Base-by-base conservation (phyloP, 1,140 invertebrate genomes). In the Ceratina calcarata region DNA sequence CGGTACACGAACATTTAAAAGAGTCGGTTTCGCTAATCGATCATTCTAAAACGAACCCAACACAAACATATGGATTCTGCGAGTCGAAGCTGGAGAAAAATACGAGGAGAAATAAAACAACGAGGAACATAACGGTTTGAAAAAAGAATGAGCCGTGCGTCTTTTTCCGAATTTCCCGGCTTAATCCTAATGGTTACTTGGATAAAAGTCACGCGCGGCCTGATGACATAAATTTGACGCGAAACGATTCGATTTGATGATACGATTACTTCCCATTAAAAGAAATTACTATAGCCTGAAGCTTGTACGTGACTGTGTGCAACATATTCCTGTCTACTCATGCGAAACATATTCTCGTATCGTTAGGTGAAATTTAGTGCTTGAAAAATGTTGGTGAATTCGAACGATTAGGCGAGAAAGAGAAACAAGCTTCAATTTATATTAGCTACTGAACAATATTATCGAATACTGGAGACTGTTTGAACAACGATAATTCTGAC, bases 181-280 rank as follows among this genome's bases (percentile, higher is more conserved):
- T 78, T 85, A 83, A 85, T 80, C 67, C 78, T 81, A 85, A 70
- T 16, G 77, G 82, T 85, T 84, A 84, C 62, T 58, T 76, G 58
- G 73, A 53, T 84, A 81, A 78, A 85, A 85, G 82, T 84, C 64
- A 76, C 71, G 78, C 78, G 71, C 57, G 68, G 65, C 73, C 66
- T 61, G 65, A 66, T 80, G 45, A 74, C 27, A 64, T 62, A 84
- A 74, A 70, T 80, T 61, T 57, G 70, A 74, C 45, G 32, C 49
- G 65, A 76, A 71, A 72, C 15, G n/a, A 80, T 55, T 32, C 66
- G 57, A 64, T 65, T 72, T 22, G 68, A 71, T 27, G 37, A 68
- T 10, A 51, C 24, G 67, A 62, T 61, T 62, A 62, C 27, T 10
- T 22, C 68, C 12, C 18, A 3, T 10, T 80, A 74, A 74, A 74